Evolutionary conservation across 2,888 invertebrate genomes (phyloP), one percentile per base, ranked within the genome.

Genomic region (Spisula solida): DNA sequence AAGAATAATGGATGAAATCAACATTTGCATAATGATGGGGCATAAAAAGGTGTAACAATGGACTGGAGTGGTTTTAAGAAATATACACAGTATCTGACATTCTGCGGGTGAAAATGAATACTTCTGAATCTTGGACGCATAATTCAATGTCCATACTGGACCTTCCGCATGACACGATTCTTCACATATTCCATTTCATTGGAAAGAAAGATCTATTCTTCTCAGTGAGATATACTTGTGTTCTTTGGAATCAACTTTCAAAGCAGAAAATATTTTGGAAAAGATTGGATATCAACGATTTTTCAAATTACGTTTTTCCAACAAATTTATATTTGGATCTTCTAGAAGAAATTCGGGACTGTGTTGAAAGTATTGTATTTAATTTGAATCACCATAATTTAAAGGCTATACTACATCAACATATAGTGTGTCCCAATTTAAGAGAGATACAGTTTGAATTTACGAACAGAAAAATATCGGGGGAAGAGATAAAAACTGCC

Each of bases 171-270:
- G 86, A 92, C 70, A 82, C 93, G 18, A 81, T 92, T 51, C 70
- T 93, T 25, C 81, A 87, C 78, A 91, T 94, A 48, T 93, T 93
- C 81, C 89, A 90, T 25, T 92, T 86, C 80, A 87, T 94, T 0
- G 66, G 82, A 12, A 87, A 90, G 5, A 75, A 81, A 55, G 92
- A 93, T 55, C 78, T 94, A 31, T 81, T 92, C 1, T 84, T 81
- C 29, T 82, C 88, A 16, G 91, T 92, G 2, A 78, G 93, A 70
- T 75, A 86, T 47, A 91, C 92, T 0, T 94, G 94, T 85, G 88
- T 34, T 25, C n/a, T 86, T 18, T 93, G 93, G 94, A 70, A 92
- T 78, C 84, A 81, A 16, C 89, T 93, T 5, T 93, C 92, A 25
- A 88, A 89, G 55, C 90, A 93, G 80, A 87, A 87, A 18, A 75